Evolutionary conservation across 2,888 invertebrate species (phyloP).

Genomic region (Pristionchus japonicus): DNA sequence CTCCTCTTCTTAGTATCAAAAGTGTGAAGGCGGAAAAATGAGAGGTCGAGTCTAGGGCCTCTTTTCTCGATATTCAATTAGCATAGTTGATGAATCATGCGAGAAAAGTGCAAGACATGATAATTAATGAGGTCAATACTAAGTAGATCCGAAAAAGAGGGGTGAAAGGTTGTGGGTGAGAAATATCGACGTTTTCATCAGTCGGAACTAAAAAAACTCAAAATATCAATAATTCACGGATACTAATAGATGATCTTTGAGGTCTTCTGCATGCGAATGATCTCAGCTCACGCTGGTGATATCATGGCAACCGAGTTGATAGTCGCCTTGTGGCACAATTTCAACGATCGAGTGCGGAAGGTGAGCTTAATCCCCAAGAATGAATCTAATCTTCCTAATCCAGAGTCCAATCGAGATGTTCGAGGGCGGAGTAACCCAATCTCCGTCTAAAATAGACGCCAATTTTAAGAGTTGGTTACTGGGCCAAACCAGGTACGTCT

Average conservation of each 20-base stretch:
- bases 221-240: too few relatives aligned
- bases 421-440: conserved; percentile 74
- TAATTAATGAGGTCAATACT: background rate
- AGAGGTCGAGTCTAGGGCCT: background rate
- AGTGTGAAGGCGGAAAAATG: background rate
- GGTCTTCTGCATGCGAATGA: conserved; percentile 76
- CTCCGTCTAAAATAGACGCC: conserved; percentile 74
- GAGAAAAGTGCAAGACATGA: background rate
- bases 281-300: conserved; percentile 75
- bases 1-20: background rate
- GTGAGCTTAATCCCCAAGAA: conserved; percentile 47
- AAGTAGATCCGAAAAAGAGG: too few relatives aligned
- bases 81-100: background rate
- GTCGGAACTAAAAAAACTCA: too few relatives aligned
- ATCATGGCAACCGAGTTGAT: conserved; percentile 75
- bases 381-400: conserved; percentile 47
- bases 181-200: too few relatives aligned
- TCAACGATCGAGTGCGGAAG: conserved; percentile 75
- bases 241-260: conserved; percentile 40
- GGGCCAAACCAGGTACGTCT: conserved; percentile 71
- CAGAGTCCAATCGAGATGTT: conserved; percentile 76
- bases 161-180: too few relatives aligned
- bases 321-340: conserved; percentile 75
- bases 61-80: background rate
- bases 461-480: conserved; percentile 75